Evolutionary conservation across 2,113 vertebrate species (phyloP), one percentile per base, ranked within the genome.

Genomic region (Hemibagrus wyckioides): DNA sequence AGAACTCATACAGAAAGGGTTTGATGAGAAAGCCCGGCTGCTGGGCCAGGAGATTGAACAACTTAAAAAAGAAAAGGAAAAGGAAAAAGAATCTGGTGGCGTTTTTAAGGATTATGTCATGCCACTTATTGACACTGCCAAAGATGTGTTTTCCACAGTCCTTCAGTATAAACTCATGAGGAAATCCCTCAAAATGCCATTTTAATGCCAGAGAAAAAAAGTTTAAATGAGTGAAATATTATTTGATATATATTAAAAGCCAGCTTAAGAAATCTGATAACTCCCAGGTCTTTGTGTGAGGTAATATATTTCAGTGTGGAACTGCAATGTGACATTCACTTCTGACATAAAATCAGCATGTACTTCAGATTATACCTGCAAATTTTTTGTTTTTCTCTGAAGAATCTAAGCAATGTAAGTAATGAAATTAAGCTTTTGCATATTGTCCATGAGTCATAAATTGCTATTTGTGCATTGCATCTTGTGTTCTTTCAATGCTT

Each of bases 21-120:
- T 89, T 30, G 44, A 33, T 2, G 65, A 86, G 56, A 88, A 89
- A 71, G 90, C 91, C 48, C 36, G 81, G 36, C 39, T 86, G 11
- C 79, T 93, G 79, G 7, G 28, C 6, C 61, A 85, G 6, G 90
- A 94, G 82, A 92, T 94, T 14, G 13, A 73, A 0, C 30, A 86
- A 8, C 81, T 91, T 0, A 88, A 87, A 86, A 14, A 56, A 52
- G 54, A 90, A 14, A 88, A 57, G 44, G 25, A 73, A 1, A 1
- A 88, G 48, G n/a, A 81, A 0, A 1, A 88, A 13, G 28, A 5
- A 6, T 15, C 33, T 85, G 10, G 17, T 0, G 0, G 33, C 7
- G 4, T 79, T 83, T 59, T 85, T 69, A 59, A 83, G 4, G 71
- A 85, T n/a, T 52, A 19, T 65, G 0, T 80, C 0, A 41, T 54